phyloP scores from a whole-genome alignment of 1,140 invertebrate species.

The Leptopilina boulardi region DNA sequence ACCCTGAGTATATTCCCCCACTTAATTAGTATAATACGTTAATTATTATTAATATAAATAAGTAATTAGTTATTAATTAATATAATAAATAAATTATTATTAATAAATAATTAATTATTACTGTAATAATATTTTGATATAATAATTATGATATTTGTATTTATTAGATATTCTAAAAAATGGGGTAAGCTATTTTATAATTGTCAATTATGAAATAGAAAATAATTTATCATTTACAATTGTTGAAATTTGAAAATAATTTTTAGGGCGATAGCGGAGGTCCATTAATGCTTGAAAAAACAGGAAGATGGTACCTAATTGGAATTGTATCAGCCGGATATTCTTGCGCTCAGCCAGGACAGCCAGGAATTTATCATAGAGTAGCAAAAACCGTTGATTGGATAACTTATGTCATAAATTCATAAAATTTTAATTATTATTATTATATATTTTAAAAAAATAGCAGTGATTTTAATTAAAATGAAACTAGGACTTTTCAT shows the following conservation, averaged over 20 bases:
- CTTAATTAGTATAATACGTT: too few species aligned
- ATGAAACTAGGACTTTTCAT: not conserved
- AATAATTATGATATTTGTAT: too few species aligned
- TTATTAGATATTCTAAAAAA: too few species aligned
- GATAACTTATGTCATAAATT: slow-evolving; percentile 81
- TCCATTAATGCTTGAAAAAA: slow-evolving; percentile 90
- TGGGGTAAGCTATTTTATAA: not conserved
- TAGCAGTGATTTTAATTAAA: not conserved
- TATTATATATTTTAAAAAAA: not conserved
- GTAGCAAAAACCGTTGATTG: slow-evolving; percentile 96
- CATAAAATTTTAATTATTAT: slow-evolving; percentile 59
- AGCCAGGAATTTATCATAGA: slow-evolving; percentile 95
- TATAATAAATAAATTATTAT: too few species aligned
- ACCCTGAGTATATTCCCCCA: too few species aligned
- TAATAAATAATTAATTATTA: too few species aligned
- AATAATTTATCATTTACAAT: too few species aligned
- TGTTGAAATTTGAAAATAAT: slow-evolving; percentile 55
- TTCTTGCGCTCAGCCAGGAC: slow-evolving; percentile 92
- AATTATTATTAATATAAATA: too few species aligned
- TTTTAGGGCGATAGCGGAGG: slow-evolving; percentile 91
- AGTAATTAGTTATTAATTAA: too few species aligned
- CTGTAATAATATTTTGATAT: too few species aligned
- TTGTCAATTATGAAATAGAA: too few species aligned
- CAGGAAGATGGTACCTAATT: slow-evolving; percentile 91
- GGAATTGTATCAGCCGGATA: slow-evolving; percentile 96